A percentile compares a stretch with the other conserved stretches of the same genome.
Evolutionary conservation across 2,888 invertebrate genomes (phyloP).

Genomic region (Microctonus hyperodae): DNA sequence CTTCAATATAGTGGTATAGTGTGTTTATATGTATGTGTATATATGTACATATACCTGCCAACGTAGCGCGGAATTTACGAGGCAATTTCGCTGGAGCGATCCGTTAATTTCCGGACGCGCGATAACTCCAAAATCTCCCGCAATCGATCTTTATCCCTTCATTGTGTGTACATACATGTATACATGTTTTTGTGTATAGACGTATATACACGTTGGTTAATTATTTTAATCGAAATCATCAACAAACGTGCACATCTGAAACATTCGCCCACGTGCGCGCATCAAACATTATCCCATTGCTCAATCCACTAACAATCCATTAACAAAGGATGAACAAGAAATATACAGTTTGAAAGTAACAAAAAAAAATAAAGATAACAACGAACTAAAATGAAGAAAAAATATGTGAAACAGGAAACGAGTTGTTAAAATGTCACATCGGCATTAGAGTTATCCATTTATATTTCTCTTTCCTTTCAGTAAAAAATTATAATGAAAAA

Average conservation of each 20-base stretch:
- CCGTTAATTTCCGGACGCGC: conserved; percentile 52
- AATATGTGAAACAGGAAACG: conserved; percentile 5
- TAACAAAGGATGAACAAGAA: conserved; percentile 6
- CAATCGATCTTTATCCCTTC: conserved; percentile 47
- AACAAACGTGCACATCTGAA: neutral
- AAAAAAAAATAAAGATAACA: neutral
- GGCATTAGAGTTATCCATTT: neutral
- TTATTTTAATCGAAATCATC: conserved; percentile 19
- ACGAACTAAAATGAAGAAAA: neutral
- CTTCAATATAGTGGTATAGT: neutral
- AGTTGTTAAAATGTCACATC: conserved; percentile 12
- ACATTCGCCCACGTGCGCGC: conserved; percentile 6
- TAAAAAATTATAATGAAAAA: neutral
- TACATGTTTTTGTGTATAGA: conserved; percentile 4
- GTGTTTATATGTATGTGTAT: neutral
- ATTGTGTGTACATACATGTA: conserved; percentile 7
- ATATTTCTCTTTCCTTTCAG: neutral
- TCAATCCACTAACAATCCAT: conserved; percentile 5
- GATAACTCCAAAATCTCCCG: conserved; percentile 48
- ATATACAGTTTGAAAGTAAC: neutral
- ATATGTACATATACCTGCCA: conserved; percentile 29
- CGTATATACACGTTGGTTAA: conserved; percentile 10
- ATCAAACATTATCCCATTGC: neutral
- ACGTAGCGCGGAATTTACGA: conserved; percentile 48
- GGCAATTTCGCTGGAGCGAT: conserved; percentile 50